Percentiles rank a stretch among this genome's conserved stretches.
These are phyloP conservation scores for Drosophila sucinea DNA, from an alignment of 1,140 invertebrate genomes.

Conservation along the genomic window DNA sequence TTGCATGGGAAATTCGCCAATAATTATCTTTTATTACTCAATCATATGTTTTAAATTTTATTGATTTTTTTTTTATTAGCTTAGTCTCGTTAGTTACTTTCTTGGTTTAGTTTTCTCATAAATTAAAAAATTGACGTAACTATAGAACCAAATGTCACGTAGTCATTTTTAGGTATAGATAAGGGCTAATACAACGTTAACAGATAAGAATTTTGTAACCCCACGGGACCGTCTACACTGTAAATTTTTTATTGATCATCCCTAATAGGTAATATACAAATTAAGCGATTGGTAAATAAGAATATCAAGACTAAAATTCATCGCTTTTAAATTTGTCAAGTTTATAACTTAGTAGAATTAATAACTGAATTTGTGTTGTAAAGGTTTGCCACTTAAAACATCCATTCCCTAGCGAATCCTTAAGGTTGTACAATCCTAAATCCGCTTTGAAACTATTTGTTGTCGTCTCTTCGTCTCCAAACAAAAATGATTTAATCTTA, in stretches of 20 bases:
- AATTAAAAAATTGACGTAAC: neutral
- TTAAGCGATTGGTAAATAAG: too few relatives aligned
- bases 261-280: too few relatives aligned
- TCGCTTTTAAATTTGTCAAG: too few relatives aligned
- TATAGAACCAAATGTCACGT: neutral
- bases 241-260: neutral
- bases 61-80: neutral
- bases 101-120: neutral
- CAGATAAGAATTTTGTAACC: slow-evolving; percentile 2
- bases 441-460: neutral
- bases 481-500: neutral
- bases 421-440: too few relatives aligned
- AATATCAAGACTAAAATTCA: too few relatives aligned
- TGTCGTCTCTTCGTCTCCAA: neutral
- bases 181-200: slow-evolving; percentile 7
- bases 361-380: too few relatives aligned
- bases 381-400: too few relatives aligned
- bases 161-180: neutral
- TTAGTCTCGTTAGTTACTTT: neutral
- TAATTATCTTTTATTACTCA: too few relatives aligned
- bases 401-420: too few relatives aligned
- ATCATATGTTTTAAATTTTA: too few relatives aligned
- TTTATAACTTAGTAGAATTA: too few relatives aligned
- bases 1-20: too few relatives aligned
- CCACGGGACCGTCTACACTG: neutral